Percentiles rank a stretch among this genome's conserved stretches.
Evolutionary conservation across 2,888 invertebrate genomes (phyloP).

Genomic region (Orthosia gothica): DNA sequence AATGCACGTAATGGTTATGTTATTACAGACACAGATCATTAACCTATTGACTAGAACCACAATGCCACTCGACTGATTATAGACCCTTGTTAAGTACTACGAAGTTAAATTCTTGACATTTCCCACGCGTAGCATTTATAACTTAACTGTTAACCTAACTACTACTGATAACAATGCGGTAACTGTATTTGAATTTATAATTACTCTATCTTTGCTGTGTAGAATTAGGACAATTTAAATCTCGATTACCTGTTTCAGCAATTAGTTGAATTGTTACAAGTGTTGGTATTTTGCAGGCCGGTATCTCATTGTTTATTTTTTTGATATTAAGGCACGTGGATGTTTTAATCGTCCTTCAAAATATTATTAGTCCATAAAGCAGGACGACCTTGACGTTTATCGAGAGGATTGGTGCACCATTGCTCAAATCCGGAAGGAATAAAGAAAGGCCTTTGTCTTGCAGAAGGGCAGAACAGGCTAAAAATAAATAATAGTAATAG

Average conservation of each 20-base stretch:
- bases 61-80: conserved; percentile 30
- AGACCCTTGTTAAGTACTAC: conserved; percentile 31
- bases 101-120: conserved; percentile 63
- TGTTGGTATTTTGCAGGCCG: background rate
- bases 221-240: conserved; percentile 41
- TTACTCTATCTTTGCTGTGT: conserved; percentile 55
- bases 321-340: too few species aligned
- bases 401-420: too few species aligned
- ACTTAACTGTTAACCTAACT: conserved; percentile 57
- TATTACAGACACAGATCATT: conserved; percentile 38
- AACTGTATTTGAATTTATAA: conserved; percentile 62
- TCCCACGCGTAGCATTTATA: conserved; percentile 65
- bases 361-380: too few species aligned
- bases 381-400: too few species aligned
- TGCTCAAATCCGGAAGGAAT: too few species aligned
- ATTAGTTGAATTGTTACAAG: conserved; percentile 2
- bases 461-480: too few species aligned
- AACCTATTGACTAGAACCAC: conserved; percentile 38
- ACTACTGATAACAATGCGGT: conserved; percentile 55
- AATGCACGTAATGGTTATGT: conserved; percentile 37
- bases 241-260: conserved; percentile 12
- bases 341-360: too few species aligned
- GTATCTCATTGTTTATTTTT: too few species aligned
- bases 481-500: too few species aligned
- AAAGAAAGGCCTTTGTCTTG: too few species aligned